Conservation (phyloP, 2,113 vertebrate genomes). For the Rhea pennata region DNA sequence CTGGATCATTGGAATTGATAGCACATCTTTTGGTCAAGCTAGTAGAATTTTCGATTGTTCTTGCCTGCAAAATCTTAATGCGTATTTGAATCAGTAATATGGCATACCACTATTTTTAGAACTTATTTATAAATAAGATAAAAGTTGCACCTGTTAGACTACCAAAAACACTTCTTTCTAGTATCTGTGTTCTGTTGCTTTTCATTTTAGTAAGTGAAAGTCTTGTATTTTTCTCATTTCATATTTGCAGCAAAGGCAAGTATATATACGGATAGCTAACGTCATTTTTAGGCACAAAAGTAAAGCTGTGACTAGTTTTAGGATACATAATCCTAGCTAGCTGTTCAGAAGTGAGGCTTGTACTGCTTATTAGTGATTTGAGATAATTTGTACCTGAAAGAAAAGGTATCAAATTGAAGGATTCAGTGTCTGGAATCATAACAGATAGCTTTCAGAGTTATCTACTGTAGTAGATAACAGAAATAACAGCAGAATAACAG, state of each 20-base stretch:
- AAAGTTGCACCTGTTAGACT: not conserved
- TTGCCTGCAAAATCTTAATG: not conserved
- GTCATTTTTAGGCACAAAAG: not conserved
- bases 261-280: not conserved
- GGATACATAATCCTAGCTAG: too few species aligned
- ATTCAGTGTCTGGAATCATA: not conserved
- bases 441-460: not conserved
- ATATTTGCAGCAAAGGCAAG: not conserved
- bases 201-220: not conserved
- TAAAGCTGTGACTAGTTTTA: not conserved
- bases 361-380: not conserved
- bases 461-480: not conserved
- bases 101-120: not conserved
- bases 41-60: not conserved
- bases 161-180: not conserved
- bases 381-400: not conserved
- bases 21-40: not conserved
- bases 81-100: not conserved
- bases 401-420: not conserved
- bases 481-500: not conserved
- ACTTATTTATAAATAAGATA: not conserved
- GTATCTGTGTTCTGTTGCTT: not conserved
- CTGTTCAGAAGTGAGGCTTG: not conserved
- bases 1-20: not conserved
- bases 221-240: not conserved